Conservation (phyloP, 1,140 invertebrate genomes). For the Leptoteleia sp. region DNA sequence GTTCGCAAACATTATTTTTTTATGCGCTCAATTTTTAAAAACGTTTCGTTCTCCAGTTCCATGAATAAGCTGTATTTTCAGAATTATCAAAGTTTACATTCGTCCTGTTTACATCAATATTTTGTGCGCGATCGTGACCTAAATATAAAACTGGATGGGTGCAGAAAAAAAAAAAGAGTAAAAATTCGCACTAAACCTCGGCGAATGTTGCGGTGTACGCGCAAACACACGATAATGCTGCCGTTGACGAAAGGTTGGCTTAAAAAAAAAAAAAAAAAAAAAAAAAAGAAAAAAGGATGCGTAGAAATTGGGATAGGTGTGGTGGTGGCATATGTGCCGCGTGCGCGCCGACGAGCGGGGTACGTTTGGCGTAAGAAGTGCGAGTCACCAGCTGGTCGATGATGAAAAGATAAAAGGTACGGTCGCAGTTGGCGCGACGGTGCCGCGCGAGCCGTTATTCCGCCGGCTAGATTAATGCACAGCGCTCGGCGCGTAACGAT, state of each 20-base stretch:
- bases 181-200: no score
- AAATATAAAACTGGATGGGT: no score
- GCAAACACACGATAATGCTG: conserved; percentile 39
- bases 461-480: conserved; percentile 49
- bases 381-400: conserved; percentile 53
- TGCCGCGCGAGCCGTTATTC: conserved; percentile 37
- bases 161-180: no score
- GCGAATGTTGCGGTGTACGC: neutral
- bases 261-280: no score
- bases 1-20: no score
- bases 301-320: conserved; percentile 39
- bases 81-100: no score
- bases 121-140: no score
- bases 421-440: conserved; percentile 49
- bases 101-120: no score
- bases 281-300: conserved; percentile 9
- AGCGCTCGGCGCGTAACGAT: conserved; percentile 42
- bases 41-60: no score
- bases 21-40: no score
- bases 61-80: no score
- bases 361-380: conserved; percentile 47
- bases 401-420: conserved; percentile 57
- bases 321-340: conserved; percentile 42
- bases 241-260: no score
- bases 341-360: conserved; percentile 25